Percentiles rank a stretch among this genome's conserved stretches.
Conservation (phyloP, 2,797 vertebrate species). For the Acrossocheilus fasciatus region DNA sequence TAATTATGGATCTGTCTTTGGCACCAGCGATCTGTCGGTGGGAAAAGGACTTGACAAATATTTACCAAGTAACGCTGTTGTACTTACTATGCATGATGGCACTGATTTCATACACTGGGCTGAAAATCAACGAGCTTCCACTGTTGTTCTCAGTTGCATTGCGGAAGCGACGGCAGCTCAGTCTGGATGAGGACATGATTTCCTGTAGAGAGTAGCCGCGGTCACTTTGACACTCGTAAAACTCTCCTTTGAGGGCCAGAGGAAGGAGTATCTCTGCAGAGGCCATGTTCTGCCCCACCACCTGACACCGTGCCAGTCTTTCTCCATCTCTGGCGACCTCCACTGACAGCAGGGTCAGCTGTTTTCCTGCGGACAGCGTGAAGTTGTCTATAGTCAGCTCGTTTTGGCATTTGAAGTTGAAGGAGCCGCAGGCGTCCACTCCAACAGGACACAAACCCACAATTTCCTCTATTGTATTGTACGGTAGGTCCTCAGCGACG, state of each 20-base stretch:
- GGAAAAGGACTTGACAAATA: neutral
- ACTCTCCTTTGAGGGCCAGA: constrained; percentile 71
- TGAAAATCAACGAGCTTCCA: constrained; percentile 68
- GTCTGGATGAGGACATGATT: constrained; percentile 70
- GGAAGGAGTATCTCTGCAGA: constrained; percentile 73
- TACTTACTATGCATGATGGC: constrained; percentile 88
- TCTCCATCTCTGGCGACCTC: constrained; percentile 49
- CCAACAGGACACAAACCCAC: constrained; percentile 66
- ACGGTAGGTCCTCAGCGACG: constrained; percentile 66
- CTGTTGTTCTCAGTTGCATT: constrained; percentile 58
- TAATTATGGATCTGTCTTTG: neutral
- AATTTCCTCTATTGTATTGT: constrained; percentile 76
- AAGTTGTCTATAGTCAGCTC: constrained; percentile 69
- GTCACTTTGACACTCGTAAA: constrained; percentile 67
- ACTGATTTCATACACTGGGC: constrained; percentile 82
- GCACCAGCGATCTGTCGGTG: neutral
- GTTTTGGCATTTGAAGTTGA: constrained; percentile 73
- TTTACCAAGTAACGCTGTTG: neutral
- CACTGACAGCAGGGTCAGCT: constrained; percentile 72
- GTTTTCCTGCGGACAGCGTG: constrained; percentile 64
- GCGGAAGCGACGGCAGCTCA: constrained; percentile 73
- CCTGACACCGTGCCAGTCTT: constrained; percentile 71
- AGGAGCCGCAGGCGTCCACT: constrained; percentile 68
- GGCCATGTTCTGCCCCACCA: constrained; percentile 59
- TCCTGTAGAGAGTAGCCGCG: constrained; percentile 76